Evolutionary conservation across 2,888 invertebrate species (phyloP).

Genomic region (Lithosia quadra): DNA sequence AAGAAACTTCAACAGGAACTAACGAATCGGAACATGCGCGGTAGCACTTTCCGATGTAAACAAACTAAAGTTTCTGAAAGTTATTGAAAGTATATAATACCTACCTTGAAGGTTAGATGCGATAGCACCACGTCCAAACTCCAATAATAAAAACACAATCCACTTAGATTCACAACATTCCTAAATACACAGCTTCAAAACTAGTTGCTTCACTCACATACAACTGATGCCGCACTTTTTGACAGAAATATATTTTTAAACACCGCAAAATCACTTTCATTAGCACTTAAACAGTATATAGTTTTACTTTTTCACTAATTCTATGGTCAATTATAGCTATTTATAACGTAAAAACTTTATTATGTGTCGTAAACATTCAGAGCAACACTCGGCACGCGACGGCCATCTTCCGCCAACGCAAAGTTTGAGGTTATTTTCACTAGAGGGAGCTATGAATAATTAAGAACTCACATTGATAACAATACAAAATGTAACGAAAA

Average conservation of each 20-base stretch:
- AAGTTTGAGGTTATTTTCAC: slow-evolving; percentile 71
- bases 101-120: slow-evolving; percentile 69
- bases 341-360: slow-evolving; percentile 75
- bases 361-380: slow-evolving; percentile 80
- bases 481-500: neutral
- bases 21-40: slow-evolving; percentile 77
- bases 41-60: slow-evolving; percentile 73
- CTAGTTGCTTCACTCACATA: slow-evolving; percentile 76
- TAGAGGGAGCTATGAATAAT: slow-evolving; percentile 67
- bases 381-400: slow-evolving; percentile 83
- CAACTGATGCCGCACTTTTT: slow-evolving; percentile 77
- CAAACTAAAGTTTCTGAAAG: slow-evolving; percentile 76
- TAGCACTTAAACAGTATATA: slow-evolving; percentile 53
- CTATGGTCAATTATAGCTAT: slow-evolving; percentile 60
- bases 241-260: slow-evolving; percentile 69
- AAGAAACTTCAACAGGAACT: slow-evolving; percentile 40
- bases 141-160: slow-evolving; percentile 72
- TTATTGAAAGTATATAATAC: slow-evolving; percentile 61
- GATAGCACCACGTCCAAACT: slow-evolving; percentile 66
- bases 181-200: slow-evolving; percentile 80
- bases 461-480: slow-evolving; percentile 7
- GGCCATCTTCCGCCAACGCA: slow-evolving; percentile 84
- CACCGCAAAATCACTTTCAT: slow-evolving; percentile 59
- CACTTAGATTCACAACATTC: slow-evolving; percentile 84
- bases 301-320: slow-evolving; percentile 64